phyloP scores from a whole-genome alignment of 37 sponge, comb jelly and placozoan genomes.

The Axinella damicornis region DNA sequence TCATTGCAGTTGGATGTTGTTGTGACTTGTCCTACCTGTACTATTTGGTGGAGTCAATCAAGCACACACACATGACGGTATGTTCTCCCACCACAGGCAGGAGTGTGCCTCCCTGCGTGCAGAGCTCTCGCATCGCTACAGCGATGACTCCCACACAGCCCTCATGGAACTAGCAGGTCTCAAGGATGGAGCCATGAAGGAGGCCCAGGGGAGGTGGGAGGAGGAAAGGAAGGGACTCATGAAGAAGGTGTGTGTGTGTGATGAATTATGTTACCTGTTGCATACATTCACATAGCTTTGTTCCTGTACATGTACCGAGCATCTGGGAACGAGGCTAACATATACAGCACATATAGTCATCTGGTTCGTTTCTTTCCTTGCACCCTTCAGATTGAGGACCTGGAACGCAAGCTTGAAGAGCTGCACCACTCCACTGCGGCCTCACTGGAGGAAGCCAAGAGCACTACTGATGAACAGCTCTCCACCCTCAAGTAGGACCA shows the following conservation, averaged over 20 bases:
- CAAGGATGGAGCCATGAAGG: slow-evolving; percentile 62
- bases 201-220: slow-evolving; percentile 50
- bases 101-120: slow-evolving; percentile 37
- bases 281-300: background rate
- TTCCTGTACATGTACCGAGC: too few relatives aligned
- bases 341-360: too few relatives aligned
- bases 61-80: too few relatives aligned
- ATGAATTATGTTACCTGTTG: background rate
- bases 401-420: slow-evolving; percentile 13
- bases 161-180: slow-evolving; percentile 49
- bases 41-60: too few relatives aligned
- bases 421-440: slow-evolving; percentile 5
- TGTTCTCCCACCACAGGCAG: slow-evolving; percentile 49
- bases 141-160: slow-evolving; percentile 39
- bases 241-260: slow-evolving; percentile 38
- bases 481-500: slow-evolving; percentile 22
- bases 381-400: slow-evolving; percentile 10
- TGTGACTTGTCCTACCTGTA: too few relatives aligned
- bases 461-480: background rate
- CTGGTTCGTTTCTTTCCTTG: too few relatives aligned
- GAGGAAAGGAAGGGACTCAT: slow-evolving; percentile 28
- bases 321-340: too few relatives aligned
- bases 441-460: slow-evolving; percentile 23
- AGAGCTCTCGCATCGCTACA: slow-evolving; percentile 59
- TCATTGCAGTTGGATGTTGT: background rate